phyloP scores from a whole-genome alignment of 2,797 vertebrate species.

The Anguilla obscura region DNA sequence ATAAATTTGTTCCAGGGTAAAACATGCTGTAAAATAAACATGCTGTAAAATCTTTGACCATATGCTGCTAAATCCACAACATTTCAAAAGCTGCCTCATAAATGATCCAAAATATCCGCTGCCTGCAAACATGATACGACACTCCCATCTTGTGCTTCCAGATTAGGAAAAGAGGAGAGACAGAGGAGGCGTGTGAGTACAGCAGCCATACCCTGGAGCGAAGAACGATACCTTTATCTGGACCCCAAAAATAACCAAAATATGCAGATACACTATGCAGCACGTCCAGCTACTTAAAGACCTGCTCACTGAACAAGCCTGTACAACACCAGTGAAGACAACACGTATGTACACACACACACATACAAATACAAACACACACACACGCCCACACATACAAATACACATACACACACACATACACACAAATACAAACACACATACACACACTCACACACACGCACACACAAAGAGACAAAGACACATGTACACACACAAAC shows the following conservation, averaged over 20 bases:
- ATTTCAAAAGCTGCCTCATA: not conserved
- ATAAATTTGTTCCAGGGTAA: not conserved
- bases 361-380: not conserved
- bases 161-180: not conserved
- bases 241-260: not conserved
- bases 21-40: not conserved
- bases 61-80: not conserved
- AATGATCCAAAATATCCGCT: not conserved
- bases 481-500: not conserved
- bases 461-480: conserved; percentile 2
- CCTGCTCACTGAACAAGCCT: not conserved
- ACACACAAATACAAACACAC: not conserved
- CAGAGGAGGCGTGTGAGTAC: not conserved
- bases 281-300: not conserved
- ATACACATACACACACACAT: conserved; percentile 18
- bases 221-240: not conserved
- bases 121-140: not conserved
- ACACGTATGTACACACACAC: conserved; percentile 6
- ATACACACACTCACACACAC: conserved; percentile 19
- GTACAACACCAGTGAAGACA: not conserved
- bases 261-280: not conserved
- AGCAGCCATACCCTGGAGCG: not conserved
- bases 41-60: not conserved
- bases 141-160: not conserved
- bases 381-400: conserved; percentile 5